Base-by-base conservation (phyloP, 2,797 vertebrate species). In the Tiaroga cobitis region DNA sequence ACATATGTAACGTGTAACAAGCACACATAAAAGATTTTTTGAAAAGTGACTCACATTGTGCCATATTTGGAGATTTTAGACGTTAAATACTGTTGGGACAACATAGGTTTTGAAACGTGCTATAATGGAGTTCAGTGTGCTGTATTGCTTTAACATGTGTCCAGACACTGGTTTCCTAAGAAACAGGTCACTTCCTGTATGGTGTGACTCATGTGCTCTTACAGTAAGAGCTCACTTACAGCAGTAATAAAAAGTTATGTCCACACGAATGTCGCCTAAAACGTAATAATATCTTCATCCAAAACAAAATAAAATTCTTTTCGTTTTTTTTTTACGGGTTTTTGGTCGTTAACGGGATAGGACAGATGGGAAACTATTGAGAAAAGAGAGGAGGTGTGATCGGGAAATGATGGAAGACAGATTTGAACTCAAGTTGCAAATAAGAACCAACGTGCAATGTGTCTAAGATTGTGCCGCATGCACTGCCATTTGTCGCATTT, bases 71-170 rank as follows among this genome's bases (percentile, higher is more conserved):
- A 39, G 16, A 77, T 41, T n/a, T 26, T 59, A 5, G 4, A 51
- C 6, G 2, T 37, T 69, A 29, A 29, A 29, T 49, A 51, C 43
- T 41, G 24, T 68, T 75, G 11, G 21, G 32, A 13, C 13, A 37
- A 37, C 7, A 80, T 37, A 13, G 59, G 2, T 51, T 13, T 34
- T 81, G 19, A 16, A 68, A 32, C 8, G 7, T 77, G 46, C 34
- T 68, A 43, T 54, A 83, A 32, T 76, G 11, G 54, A 32, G 10
- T 24, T 82, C 15, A 29, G 18, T 54, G 59, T 49, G 43, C 43
- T 83, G 41, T 76, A 74, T 76, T 76, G 21, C 69, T 54, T 85
- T 85, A 86, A 87, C 18, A 72, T 85, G 56, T 87, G 68, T 87
- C 82, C 87, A 83, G 72, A 75, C 61, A 32, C 26, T 37, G 24